A percentile compares a stretch with the other conserved stretches of the same genome.
These are phyloP conservation scores for Alentia gelatinosa DNA, from an alignment of 2,888 invertebrate species.

Conservation along the genomic window DNA sequence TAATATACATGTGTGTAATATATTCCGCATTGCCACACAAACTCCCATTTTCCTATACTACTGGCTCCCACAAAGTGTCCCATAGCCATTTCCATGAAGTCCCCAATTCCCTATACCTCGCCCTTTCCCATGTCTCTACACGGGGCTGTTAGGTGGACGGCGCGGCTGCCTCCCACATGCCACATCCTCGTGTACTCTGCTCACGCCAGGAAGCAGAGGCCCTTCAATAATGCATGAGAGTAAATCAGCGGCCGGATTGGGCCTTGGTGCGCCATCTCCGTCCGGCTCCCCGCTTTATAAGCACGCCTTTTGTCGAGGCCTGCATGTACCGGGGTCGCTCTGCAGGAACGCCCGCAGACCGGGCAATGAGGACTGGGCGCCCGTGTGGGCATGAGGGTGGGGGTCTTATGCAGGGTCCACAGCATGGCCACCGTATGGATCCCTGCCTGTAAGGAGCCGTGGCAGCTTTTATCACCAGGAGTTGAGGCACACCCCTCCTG, in stretches of 20 bases:
- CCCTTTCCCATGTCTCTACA: too few species aligned
- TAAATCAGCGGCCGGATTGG: neutral
- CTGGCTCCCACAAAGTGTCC: too few species aligned
- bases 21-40: too few species aligned
- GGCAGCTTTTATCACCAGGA: too few species aligned
- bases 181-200: neutral
- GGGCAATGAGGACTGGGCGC: neutral
- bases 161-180: neutral
- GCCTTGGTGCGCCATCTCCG: neutral
- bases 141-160: neutral
- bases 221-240: neutral
- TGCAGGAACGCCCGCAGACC: neutral
- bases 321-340: neutral
- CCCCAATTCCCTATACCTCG: too few species aligned
- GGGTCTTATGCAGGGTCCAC: neutral
- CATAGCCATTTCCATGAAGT: too few species aligned
- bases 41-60: too few species aligned
- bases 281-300: neutral
- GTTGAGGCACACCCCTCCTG: too few species aligned
- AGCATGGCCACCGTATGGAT: neutral
- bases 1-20: too few species aligned
- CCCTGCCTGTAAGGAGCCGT: too few species aligned
- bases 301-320: neutral
- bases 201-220: neutral
- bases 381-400: neutral